A percentile compares a stretch with the other conserved stretches of the same genome.
These are phyloP conservation scores for Taxidea taxus DNA, from an alignment of 2,113 vertebrate genomes.

Conservation along the genomic window DNA sequence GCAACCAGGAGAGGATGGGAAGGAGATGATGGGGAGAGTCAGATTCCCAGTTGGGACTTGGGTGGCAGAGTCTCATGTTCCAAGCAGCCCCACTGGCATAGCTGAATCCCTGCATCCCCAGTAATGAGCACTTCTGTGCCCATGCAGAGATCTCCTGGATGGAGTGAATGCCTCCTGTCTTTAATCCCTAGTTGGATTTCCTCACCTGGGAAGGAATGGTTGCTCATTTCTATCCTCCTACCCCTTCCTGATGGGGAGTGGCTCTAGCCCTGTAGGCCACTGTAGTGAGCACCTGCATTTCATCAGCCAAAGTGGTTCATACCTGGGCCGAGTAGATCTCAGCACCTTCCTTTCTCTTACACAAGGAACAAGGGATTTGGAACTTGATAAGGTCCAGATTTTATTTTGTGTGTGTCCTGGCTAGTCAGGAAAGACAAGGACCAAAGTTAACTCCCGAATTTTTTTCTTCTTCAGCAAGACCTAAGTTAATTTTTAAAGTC, in stretches of 20 bases:
- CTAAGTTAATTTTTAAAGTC: constrained; percentile 17
- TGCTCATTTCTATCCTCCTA: not conserved
- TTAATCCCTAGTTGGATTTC: not conserved
- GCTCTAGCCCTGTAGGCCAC: not conserved
- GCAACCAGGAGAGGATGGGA: not conserved
- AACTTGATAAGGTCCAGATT: not conserved
- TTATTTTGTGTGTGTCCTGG: not conserved
- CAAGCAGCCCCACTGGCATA: rapidly evolving
- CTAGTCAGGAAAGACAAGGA: not conserved
- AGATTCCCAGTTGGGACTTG: not conserved
- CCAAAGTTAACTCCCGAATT: not conserved
- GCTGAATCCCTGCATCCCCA: not conserved
- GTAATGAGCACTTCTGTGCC: not conserved
- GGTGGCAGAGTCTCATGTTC: not conserved
- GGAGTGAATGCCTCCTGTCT: not conserved
- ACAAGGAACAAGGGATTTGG: not conserved
- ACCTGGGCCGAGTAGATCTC: not conserved
- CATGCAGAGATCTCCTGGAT: not conserved
- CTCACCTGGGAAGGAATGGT: not conserved
- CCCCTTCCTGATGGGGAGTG: not conserved
- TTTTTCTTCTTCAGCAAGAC: not conserved
- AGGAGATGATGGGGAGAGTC: not conserved
- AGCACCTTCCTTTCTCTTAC: not conserved
- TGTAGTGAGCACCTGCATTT: not conserved
- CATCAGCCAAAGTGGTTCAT: not conserved